Evolutionary conservation across 2,797 vertebrate genomes (phyloP).

Genomic region (Buceros bicornis): DNA sequence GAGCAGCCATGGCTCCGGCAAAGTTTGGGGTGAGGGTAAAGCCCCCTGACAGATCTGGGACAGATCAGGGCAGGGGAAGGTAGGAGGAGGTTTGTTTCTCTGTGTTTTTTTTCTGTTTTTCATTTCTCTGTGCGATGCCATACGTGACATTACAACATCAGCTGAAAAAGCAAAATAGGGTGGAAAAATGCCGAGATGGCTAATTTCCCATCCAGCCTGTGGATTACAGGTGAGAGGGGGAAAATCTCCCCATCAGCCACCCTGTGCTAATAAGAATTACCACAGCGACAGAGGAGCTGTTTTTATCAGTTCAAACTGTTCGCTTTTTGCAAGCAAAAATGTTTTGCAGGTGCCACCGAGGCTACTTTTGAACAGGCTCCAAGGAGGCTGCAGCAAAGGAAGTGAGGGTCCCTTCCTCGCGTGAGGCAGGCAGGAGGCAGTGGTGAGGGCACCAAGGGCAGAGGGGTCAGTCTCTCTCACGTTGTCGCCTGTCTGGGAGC

Average conservation of each 20-base stretch:
- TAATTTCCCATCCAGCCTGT: conserved; percentile 57
- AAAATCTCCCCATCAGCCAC: conserved; percentile 46
- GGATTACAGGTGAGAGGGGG: background rate
- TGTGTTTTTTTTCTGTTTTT: conserved; percentile 8
- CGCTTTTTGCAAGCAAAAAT: background rate
- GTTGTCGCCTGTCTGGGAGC: accelerated
- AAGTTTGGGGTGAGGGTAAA: background rate
- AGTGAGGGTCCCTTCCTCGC: background rate
- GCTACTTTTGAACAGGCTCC: conserved; percentile 7
- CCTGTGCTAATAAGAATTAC: conserved; percentile 2
- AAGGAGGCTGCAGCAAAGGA: background rate
- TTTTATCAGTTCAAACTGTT: background rate
- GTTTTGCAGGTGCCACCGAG: background rate
- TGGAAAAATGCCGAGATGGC: conserved; percentile 71
- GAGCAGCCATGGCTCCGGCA: accelerated
- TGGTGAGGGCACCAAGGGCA: background rate
- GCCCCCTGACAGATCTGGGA: background rate
- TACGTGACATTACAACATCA: conserved; percentile 47
- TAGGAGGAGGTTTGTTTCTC: background rate
- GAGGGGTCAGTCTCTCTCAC: background rate
- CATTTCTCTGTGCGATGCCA: conserved; percentile 13
- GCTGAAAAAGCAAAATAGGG: conserved; percentile 46
- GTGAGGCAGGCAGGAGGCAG: background rate
- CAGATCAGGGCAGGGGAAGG: background rate
- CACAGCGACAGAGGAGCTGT: conserved; percentile 41